Evolutionary conservation across 2,888 invertebrate genomes (phyloP).

Genomic region (Masnerella sp.): DNA sequence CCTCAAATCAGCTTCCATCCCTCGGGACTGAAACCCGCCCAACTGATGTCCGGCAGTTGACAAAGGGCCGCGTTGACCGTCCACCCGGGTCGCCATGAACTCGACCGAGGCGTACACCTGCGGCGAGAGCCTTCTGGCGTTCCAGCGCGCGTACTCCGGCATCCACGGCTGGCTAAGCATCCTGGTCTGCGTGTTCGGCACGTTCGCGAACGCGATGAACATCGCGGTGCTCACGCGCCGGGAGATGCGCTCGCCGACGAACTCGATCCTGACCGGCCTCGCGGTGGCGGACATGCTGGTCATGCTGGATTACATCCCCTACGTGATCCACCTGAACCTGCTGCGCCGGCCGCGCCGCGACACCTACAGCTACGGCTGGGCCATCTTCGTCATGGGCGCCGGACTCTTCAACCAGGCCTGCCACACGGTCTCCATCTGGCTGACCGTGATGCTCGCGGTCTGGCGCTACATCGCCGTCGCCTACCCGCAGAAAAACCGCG

Average conservation of each 20-base stretch:
- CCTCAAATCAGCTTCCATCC: no score
- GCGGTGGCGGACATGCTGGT: slow-evolving; percentile 96
- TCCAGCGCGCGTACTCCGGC: slow-evolving; percentile 83
- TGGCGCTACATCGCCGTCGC: slow-evolving; percentile 94
- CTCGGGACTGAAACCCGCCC: no score
- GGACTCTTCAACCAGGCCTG: slow-evolving; percentile 92
- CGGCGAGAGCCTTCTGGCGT: slow-evolving; percentile 81
- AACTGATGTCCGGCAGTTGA: no score
- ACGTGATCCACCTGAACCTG: slow-evolving; percentile 88
- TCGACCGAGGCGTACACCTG: slow-evolving; percentile 77
- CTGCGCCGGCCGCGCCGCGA: slow-evolving; percentile 79
- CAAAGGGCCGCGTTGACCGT: no score
- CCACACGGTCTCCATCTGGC: slow-evolving; percentile 94
- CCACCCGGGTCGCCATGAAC: slow-evolving; percentile 49
- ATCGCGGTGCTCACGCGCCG: slow-evolving; percentile 92
- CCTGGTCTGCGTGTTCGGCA: slow-evolving; percentile 92
- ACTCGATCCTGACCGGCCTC: slow-evolving; percentile 92
- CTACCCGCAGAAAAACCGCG: slow-evolving; percentile 87
- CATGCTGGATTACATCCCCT: slow-evolving; percentile 96
- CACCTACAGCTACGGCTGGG: slow-evolving; percentile 85
- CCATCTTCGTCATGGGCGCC: slow-evolving; percentile 92
- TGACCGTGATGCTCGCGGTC: slow-evolving; percentile 94
- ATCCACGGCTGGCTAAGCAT: slow-evolving; percentile 92
- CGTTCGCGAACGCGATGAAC: slow-evolving; percentile 94
- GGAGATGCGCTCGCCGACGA: slow-evolving; percentile 91